Base-by-base conservation (phyloP, 2,113 vertebrate species). In the Delphinus delphis region DNA sequence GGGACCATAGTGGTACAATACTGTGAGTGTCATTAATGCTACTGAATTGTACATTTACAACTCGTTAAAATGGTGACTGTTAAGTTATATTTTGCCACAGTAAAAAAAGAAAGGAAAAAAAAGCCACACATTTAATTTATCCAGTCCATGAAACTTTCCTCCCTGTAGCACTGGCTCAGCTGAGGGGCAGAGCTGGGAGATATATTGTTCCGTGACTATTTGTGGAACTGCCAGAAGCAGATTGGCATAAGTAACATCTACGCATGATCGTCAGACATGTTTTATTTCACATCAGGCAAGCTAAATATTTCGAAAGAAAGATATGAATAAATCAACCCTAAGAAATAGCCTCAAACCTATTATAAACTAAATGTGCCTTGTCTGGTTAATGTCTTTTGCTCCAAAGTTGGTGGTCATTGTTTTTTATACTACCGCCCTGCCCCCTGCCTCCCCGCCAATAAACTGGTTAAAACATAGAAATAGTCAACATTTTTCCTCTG, bases 1-100 rank as follows among this genome's bases (percentile, higher is more conserved):
- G 50, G 0, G 28, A 62, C 13, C 18, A 55, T 0, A 3, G 8
- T 1, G 12, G 38, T 2, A 21, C 15, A 6, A 33, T 0, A 8
- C 0, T 4, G 8, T 6, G 58, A 65, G 41, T 23, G 13, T 2
- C 2, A 80, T 26, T 13, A 36, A 26, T 58, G n/a, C n/a, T 33
- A 17, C 12, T 58, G 63, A 65, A 31, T 65, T 31, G 33, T 5
- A 38, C n/a, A 17, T 26, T 80, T 80, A 36, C 36, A 73, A 60
- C 44, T 5, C 33, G n/a, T 63, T 8, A 15, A 20, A 3, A 50
- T 23, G 55, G 77, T 2, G 17, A 80, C 15, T 9, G 11, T 9
- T 26, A 5, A 25, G 15, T 55, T 41, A 8, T 12, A 53, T 67
- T 47, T 62, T 71, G 44, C n/a, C 23, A 62, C 5, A 6, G 12